A percentile compares a stretch with the other conserved stretches of the same genome.
Evolutionary conservation across 2,797 vertebrate species (phyloP).

Genomic region (Cuculus canorus): DNA sequence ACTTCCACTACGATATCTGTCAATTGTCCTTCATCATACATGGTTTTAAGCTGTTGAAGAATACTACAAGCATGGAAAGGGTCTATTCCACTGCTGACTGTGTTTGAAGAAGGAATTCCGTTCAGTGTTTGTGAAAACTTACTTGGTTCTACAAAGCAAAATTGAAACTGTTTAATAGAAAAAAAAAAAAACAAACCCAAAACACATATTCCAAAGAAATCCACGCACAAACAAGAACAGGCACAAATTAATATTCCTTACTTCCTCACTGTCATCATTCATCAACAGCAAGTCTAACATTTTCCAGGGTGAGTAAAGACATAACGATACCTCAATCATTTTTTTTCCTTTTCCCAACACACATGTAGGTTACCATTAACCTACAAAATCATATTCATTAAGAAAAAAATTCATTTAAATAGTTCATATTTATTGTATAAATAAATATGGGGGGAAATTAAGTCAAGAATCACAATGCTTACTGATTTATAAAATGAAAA

Average conservation of each 20-base stretch:
- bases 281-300: background rate
- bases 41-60: conserved; percentile 96
- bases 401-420: background rate
- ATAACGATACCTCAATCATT: background rate
- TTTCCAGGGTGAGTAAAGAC: background rate
- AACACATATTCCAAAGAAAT: accelerated
- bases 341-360: background rate
- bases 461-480: background rate
- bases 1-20: conserved; percentile 98
- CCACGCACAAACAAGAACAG: accelerated
- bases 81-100: conserved; percentile 90
- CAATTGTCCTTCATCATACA: conserved; percentile 97
- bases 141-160: conserved; percentile 85
- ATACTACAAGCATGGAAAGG: conserved; percentile 95
- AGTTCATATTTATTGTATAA: background rate
- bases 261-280: background rate
- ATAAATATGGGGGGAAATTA: background rate
- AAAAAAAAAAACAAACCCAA: background rate
- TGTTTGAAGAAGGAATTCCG: conserved; percentile 87
- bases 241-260: background rate
- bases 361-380: background rate
- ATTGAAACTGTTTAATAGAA: conserved; percentile 12
- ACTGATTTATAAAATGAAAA: background rate
- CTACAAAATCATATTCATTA: background rate
- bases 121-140: conserved; percentile 96